Base-by-base conservation (phyloP, 2,797 vertebrate species). In the Siniperca obscura region DNA sequence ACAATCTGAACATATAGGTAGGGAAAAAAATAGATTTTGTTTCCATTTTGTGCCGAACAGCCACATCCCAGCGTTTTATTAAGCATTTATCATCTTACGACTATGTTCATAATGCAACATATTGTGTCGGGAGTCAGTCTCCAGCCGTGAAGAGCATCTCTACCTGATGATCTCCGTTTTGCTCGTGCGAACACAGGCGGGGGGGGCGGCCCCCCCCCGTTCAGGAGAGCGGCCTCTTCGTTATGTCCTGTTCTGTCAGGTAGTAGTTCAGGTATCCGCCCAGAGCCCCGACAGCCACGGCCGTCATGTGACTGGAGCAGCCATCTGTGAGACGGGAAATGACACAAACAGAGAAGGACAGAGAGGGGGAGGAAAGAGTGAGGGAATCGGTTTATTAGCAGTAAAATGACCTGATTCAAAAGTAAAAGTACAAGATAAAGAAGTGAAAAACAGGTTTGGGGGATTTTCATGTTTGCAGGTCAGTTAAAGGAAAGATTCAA, bases 251-350 rank as follows among this genome's bases (percentile, higher is more conserved):
- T 34, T 96, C 96, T 0, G 93, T 66, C 85, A 96, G 94, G 89
- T 95, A 91, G 90, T 95, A 92, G 77, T 95, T 96, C 71, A 98
- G 95, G 92, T 96, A 97, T 69, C 96, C 97, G 0, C 96, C 97
- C 71, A 97, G 92, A 10, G 96, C 90, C 0, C 94, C 95, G 0
- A 97, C 96, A 0, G 97, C 96, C 40, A 96, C 95, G 2, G 95
- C 96, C 0, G 96, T 97, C 90, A 94, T 96, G 92, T 97, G 97
- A 90, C 96, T 96, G 72, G 96, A 97, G 36, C 97, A 97, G 62
- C 95, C 96, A 1, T 96, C 97, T 98, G 92, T 0, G 56, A 67
- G 59, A 69, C 5, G 7, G 30, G 30, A 30, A 3, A 30, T 30
- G 30, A 76, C 22, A 52, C 22, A n/a, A 14, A 60, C 11, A 22